These are phyloP conservation scores for Eupithecia vulgata DNA, from an alignment of 2,888 invertebrate genomes.

Conservation along the genomic window DNA sequence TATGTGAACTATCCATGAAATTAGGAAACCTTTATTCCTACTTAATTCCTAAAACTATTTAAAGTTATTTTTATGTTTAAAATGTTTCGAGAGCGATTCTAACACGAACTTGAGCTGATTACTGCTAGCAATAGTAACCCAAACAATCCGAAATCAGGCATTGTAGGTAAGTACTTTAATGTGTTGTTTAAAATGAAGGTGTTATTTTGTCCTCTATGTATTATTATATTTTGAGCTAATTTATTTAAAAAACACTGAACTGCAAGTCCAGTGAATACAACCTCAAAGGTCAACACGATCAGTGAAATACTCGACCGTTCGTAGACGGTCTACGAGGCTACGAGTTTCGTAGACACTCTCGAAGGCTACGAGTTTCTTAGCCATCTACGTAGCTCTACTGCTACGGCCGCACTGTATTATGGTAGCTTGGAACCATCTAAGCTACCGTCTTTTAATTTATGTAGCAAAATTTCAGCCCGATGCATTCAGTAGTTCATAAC, in stretches of 20 bases:
- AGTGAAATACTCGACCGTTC: conserved; percentile 9
- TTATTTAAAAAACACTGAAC: neutral
- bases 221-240: too few relatives aligned
- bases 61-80: too few relatives aligned
- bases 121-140: too few relatives aligned
- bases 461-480: too few relatives aligned
- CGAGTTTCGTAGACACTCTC: conserved; percentile 19
- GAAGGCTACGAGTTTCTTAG: neutral
- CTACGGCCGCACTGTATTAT: neutral
- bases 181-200: neutral
- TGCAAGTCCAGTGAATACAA: conserved; percentile 6
- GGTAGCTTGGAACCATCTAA: too few relatives aligned
- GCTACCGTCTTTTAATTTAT: too few relatives aligned
- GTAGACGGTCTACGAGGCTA: conserved; percentile 15
- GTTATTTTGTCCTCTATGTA: neutral
- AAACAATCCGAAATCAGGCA: neutral
- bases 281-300: conserved; percentile 11
- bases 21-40: too few relatives aligned
- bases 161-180: neutral
- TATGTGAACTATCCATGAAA: too few relatives aligned
- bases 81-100: too few relatives aligned
- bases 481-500: too few relatives aligned
- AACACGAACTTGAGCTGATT: too few relatives aligned
- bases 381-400: neutral
- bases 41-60: too few relatives aligned